Evolutionary conservation across 1,140 invertebrate genomes (phyloP), one percentile per base, ranked within the genome.

Genomic region (Dreissena rostriformis): DNA sequence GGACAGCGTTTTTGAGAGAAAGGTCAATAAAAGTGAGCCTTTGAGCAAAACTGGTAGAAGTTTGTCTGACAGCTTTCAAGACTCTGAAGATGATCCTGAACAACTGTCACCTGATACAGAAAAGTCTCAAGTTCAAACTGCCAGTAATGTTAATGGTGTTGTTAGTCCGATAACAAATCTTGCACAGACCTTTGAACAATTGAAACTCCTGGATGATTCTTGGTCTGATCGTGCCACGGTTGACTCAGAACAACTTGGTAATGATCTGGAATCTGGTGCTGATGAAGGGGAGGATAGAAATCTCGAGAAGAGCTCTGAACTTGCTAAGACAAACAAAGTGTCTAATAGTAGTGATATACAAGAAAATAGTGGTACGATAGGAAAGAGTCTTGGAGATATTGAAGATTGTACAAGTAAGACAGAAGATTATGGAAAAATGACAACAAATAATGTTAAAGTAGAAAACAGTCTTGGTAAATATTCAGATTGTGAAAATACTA

Each of bases 111-210:
- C 39, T 39, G 39, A 39, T 5, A 8, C 2, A 8, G 39, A 39
- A 5, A 39, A 39, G 39, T 39, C 39, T 39, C 39, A 39, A 39
- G 39, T 39, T 39, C 39, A 39, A 39, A 5, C 39, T 39, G 39
- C 8, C 39, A 39, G 39, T 39, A 39, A 39, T 39, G 39, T 39
- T 51, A 73, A n/a, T 82, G 55, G 73, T 73, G 19, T 82, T 57
- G 53, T 82, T 8, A 82, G 79, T 78, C 73, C 74, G 55, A 19
- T 81, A 12, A 57, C 82, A 67, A 73, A 72, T 49, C 65, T 57
- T 8, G 65, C 52, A 0, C 52, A 66, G 24, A 49, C 24, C n/a
- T 82, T 82, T 82, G 24, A 53, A 52, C 0, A 66, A 26, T 17
- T 74, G 49, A 63, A 73, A 22, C 15, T 80, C 15, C 10, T 55